Conservation (phyloP, 2,113 vertebrate species). For the Psammodynastes pulverulentus region DNA sequence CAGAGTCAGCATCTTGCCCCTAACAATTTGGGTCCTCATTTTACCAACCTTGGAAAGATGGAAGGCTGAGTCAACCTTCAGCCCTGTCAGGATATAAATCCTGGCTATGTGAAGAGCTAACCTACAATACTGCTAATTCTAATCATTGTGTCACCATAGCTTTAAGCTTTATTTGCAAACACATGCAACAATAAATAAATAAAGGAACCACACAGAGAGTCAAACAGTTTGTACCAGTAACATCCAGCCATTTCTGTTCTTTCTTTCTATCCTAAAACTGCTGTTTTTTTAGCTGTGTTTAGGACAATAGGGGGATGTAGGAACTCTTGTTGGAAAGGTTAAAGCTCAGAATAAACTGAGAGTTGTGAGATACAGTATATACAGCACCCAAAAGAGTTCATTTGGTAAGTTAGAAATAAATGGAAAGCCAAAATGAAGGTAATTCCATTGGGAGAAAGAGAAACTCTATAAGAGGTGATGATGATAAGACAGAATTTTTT, state of each 20-base stretch:
- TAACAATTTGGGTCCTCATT: neutral
- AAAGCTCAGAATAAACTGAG: neutral
- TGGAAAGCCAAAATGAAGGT: neutral
- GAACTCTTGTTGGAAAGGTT: neutral
- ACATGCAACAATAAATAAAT: neutral
- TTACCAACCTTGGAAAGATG: neutral
- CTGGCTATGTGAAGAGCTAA: neutral
- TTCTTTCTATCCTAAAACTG: neutral
- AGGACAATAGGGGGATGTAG: neutral
- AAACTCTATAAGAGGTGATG: neutral
- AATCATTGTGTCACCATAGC: neutral
- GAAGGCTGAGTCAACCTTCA: neutral
- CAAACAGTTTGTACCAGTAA: neutral
- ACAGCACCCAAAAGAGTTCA: neutral
- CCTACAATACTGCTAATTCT: neutral
- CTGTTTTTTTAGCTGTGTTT: neutral
- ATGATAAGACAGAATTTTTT: neutral
- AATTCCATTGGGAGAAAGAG: neutral
- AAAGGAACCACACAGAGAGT: neutral
- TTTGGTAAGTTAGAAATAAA: neutral
- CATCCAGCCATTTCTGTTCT: neutral
- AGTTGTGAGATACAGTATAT: neutral
- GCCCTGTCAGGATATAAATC: neutral
- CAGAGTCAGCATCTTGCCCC: neutral
- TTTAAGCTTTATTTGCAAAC: neutral